Conservation (phyloP, 2,113 vertebrate species). For the Semnornis frantzii region DNA sequence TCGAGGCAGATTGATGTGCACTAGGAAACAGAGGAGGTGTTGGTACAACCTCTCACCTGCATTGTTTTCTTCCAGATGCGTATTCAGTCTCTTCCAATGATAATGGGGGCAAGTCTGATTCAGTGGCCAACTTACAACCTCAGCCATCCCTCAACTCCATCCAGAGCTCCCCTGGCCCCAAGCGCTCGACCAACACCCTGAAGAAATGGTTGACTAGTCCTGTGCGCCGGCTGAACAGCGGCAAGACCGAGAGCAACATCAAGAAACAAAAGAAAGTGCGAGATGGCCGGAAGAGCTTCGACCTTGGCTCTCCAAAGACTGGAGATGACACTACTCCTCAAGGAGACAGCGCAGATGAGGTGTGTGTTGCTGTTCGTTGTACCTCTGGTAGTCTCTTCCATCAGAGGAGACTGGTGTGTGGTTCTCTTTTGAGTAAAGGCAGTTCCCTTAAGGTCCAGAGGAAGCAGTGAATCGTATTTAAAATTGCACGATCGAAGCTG, state of each 20-base stretch:
- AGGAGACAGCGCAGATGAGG: conserved; percentile 91
- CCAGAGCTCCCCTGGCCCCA: conserved; percentile 92
- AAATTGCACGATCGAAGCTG: neutral
- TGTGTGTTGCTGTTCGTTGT: conserved; percentile 42
- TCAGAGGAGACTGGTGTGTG: neutral
- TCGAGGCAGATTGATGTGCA: neutral
- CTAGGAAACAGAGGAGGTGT: neutral
- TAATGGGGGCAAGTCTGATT: conserved; percentile 89
- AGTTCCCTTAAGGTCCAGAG: neutral
- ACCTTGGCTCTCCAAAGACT: conserved; percentile 85
- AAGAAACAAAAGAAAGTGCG: conserved; percentile 94
- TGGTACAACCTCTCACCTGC: neutral
- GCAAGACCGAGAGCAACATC: conserved; percentile 90
- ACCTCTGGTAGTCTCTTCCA: neutral
- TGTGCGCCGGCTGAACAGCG: conserved; percentile 92
- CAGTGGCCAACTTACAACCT: conserved; percentile 91
- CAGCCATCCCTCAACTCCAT: conserved; percentile 92
- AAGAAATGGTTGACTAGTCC: conserved; percentile 98
- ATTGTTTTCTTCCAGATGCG: conserved; percentile 77
- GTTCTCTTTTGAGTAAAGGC: neutral
- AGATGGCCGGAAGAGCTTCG: conserved; percentile 88
- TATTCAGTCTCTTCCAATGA: conserved; percentile 85
- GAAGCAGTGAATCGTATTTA: accelerated
- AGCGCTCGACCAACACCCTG: conserved; percentile 94
- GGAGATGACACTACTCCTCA: conserved; percentile 85